Conservation (phyloP, 2,797 vertebrate genomes). For the Anomalospiza imberbis region DNA sequence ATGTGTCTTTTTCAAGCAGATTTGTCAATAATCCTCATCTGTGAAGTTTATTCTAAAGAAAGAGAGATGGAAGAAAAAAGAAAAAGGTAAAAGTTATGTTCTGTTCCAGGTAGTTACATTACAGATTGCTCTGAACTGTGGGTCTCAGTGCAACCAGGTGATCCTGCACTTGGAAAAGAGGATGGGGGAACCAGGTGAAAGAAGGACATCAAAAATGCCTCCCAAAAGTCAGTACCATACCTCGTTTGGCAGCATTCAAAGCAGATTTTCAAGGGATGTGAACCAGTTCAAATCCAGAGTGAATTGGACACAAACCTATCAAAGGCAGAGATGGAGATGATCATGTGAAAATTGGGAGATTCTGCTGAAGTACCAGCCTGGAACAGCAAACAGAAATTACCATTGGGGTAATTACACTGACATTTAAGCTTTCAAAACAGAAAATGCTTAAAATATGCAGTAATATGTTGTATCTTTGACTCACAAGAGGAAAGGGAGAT, state of each 20-base stretch:
- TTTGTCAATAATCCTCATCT: slow-evolving; percentile 33
- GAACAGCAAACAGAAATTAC: slow-evolving; percentile 6
- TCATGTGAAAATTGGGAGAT: neutral
- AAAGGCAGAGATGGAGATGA: neutral
- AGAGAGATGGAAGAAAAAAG: neutral
- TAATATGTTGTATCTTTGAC: neutral
- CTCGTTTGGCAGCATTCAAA: neutral
- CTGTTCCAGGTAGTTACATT: neutral
- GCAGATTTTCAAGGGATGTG: neutral
- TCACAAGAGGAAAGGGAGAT: slow-evolving; percentile 36
- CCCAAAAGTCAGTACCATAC: neutral
- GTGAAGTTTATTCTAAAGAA: neutral
- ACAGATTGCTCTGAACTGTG: neutral
- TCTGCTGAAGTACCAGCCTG: neutral
- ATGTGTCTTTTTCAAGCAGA: neutral
- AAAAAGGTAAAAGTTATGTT: neutral
- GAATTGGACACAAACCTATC: neutral
- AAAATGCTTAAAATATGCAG: slow-evolving; percentile 38
- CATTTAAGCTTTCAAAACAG: slow-evolving; percentile 32
- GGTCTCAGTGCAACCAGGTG: neutral
- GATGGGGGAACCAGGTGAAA: neutral
- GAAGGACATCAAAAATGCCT: neutral
- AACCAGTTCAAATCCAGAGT: neutral
- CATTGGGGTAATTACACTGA: neutral
- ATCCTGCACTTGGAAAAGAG: neutral